These are phyloP conservation scores for Bucco capensis DNA, from an alignment of 2,113 vertebrate species.

Conservation along the genomic window DNA sequence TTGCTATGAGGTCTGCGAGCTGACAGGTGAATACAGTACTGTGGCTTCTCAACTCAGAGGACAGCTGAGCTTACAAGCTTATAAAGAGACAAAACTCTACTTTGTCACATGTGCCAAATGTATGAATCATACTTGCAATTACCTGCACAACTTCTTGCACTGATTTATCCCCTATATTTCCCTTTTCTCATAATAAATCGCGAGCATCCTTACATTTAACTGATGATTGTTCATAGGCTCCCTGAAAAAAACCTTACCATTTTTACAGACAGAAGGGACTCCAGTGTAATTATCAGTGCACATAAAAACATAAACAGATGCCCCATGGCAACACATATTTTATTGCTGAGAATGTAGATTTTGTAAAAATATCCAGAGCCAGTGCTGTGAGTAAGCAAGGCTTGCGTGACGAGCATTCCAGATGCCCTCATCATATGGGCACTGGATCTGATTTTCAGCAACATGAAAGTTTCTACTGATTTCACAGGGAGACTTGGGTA, in stretches of 20 bases:
- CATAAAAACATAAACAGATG: slow-evolving; percentile 58
- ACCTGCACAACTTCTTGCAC: not conserved
- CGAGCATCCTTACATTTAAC: not conserved
- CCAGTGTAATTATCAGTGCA: slow-evolving; percentile 35
- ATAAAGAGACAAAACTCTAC: not conserved
- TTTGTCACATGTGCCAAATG: not conserved
- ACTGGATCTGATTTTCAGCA: not conserved
- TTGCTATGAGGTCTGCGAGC: not conserved
- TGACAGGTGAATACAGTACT: not conserved
- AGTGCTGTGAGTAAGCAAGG: slow-evolving; percentile 18
- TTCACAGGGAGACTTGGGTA: not conserved
- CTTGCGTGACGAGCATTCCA: slow-evolving; percentile 35
- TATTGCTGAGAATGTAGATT: slow-evolving; percentile 47
- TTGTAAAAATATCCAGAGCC: slow-evolving; percentile 27
- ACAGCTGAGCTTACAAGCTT: not conserved
- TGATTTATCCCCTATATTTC: not conserved
- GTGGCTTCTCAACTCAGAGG: not conserved
- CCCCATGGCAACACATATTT: slow-evolving; percentile 58
- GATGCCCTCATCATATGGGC: not conserved
- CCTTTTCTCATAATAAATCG: not conserved
- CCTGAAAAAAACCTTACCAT: not conserved
- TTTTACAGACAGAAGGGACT: slow-evolving; percentile 40
- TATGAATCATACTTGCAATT: not conserved
- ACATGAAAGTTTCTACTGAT: not conserved
- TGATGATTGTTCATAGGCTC: not conserved